phyloP scores from a whole-genome alignment of 2,797 vertebrate genomes.

The Nannoperca australis region DNA sequence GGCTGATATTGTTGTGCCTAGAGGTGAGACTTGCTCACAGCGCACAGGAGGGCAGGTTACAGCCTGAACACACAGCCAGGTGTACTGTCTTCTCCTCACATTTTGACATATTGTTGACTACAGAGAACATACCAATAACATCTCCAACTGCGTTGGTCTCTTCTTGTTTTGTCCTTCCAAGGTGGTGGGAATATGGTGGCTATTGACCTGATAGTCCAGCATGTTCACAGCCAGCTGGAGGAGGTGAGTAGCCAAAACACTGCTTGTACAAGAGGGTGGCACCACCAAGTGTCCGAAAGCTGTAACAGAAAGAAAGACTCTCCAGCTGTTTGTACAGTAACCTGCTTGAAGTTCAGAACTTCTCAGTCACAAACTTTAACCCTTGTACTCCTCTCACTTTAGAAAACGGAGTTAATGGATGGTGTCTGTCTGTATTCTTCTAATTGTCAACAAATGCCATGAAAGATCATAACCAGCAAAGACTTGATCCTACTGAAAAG shows the following conservation, averaged over 20 bases:
- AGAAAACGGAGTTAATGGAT: neutral
- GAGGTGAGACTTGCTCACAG: too few species aligned
- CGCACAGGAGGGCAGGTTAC: too few species aligned
- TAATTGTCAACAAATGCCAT: neutral
- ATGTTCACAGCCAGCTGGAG: conserved; percentile 95
- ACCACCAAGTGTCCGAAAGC: conserved; percentile 66
- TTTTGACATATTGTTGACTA: neutral
- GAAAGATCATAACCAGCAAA: neutral
- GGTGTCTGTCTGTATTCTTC: neutral
- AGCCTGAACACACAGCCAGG: too few species aligned
- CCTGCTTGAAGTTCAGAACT: neutral
- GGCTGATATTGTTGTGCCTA: conserved; percentile 93
- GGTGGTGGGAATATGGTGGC: conserved; percentile 93
- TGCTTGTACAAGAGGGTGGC: conserved; percentile 34
- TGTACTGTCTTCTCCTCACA: too few species aligned
- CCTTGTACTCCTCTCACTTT: neutral
- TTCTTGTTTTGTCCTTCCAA: conserved; percentile 45
- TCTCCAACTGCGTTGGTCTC: neutral
- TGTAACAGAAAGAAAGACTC: conserved; percentile 7
- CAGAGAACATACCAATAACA: neutral
- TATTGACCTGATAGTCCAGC: conserved; percentile 93
- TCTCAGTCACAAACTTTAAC: neutral
- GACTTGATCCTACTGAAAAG: too few species aligned
- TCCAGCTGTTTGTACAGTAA: neutral
- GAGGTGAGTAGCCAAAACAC: conserved; percentile 86